Percentiles rank a stretch among this genome's conserved stretches.
Evolutionary conservation across 2,888 invertebrate genomes (phyloP).

Genomic region (Celastrina argiolus): DNA sequence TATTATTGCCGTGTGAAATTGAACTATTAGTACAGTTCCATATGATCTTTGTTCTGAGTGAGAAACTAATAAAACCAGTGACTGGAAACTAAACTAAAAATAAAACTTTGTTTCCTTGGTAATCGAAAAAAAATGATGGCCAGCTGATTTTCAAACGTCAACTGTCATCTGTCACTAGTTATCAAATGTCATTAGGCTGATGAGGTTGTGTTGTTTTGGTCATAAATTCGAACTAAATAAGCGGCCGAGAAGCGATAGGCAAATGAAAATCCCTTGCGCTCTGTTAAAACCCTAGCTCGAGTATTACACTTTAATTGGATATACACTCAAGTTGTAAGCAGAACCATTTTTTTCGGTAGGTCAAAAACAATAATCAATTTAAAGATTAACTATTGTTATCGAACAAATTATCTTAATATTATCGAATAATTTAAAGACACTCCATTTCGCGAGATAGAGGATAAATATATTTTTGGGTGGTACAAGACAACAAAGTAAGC

Average conservation of each 20-base stretch:
- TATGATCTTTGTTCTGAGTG: too few relatives aligned
- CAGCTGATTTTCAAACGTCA: too few relatives aligned
- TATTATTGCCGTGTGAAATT: too few relatives aligned
- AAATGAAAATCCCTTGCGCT: neutral
- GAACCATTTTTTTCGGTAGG: neutral
- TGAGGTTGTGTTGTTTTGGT: too few relatives aligned
- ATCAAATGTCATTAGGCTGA: too few relatives aligned
- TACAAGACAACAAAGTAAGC: neutral
- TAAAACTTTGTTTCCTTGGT: too few relatives aligned
- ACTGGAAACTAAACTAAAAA: too few relatives aligned
- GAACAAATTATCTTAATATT: neutral
- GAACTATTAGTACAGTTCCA: too few relatives aligned
- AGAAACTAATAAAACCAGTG: too few relatives aligned
- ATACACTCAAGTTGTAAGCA: neutral
- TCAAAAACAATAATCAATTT: neutral
- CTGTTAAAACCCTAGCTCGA: neutral
- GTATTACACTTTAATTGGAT: neutral
- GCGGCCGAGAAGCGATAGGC: too few relatives aligned
- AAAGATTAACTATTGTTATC: neutral
- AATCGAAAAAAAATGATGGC: too few relatives aligned
- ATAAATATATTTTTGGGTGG: neutral
- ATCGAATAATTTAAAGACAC: neutral
- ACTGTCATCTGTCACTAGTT: neutral
- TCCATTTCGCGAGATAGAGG: neutral
- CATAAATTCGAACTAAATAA: too few relatives aligned